Percentiles rank a stretch among this genome's conserved stretches.
Conservation (phyloP, 2,113 vertebrate genomes). For the Stigmatopora nigra region DNA sequence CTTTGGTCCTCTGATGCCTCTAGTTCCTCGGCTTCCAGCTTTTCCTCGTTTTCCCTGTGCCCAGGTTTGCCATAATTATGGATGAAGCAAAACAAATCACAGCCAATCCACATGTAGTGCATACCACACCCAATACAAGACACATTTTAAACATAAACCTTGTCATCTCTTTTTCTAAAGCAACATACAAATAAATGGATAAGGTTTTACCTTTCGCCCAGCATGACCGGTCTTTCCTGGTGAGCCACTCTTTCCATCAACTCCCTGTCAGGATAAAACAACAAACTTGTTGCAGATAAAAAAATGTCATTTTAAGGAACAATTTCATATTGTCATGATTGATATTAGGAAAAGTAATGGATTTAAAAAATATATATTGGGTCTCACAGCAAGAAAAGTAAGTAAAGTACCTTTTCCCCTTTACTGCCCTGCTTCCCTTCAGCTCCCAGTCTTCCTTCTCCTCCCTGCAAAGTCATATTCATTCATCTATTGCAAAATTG, state of each 20-base stretch:
- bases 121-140: background rate
- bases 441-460: conserved; percentile 62
- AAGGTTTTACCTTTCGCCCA: conserved; percentile 72
- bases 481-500: background rate
- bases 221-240: conserved; percentile 60
- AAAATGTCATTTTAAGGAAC: background rate
- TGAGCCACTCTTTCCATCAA: conserved; percentile 59
- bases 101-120: too few species aligned
- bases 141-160: background rate
- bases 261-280: conserved; percentile 64
- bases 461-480: conserved; percentile 62
- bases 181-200: background rate
- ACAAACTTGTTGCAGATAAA: background rate
- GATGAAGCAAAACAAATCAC: conserved; percentile 15
- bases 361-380: background rate
- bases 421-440: conserved; percentile 70
- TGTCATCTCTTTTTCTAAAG: too few species aligned
- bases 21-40: conserved; percentile 64
- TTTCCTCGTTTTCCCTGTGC: conserved; percentile 79
- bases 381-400: background rate
- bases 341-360: background rate
- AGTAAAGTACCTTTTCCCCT: conserved; percentile 81
- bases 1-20: conserved; percentile 75
- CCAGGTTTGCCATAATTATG: conserved; percentile 21
- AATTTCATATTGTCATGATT: background rate